Evolutionary conservation across 1,140 invertebrate genomes (phyloP).

Genomic region (Macrocentrus cingulum): DNA sequence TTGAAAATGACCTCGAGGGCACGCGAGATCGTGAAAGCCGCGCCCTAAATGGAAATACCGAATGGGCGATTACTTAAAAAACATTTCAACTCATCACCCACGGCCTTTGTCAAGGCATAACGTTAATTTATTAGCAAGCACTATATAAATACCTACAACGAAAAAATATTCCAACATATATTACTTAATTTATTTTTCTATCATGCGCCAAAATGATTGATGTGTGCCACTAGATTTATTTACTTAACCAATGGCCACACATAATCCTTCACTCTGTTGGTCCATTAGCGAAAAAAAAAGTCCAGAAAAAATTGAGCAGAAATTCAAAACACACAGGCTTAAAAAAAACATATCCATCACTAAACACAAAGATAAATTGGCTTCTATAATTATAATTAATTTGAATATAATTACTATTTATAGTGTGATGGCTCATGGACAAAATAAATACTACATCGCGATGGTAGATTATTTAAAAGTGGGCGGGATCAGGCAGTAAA

Average conservation of each 20-base stretch:
- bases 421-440: background rate
- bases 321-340: background rate
- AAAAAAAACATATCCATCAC: background rate
- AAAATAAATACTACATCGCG: background rate
- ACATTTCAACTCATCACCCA: background rate
- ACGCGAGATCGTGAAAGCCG: constrained; percentile 8
- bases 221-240: constrained; percentile 8
- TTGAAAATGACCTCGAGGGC: background rate
- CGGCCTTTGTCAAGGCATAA: no score
- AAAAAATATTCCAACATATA: constrained; percentile 1
- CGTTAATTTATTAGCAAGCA: no score
- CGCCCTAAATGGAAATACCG: constrained; percentile 6
- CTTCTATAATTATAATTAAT: constrained; percentile 17
- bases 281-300: constrained; percentile 6
- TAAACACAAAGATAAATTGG: constrained; percentile 3
- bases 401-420: background rate
- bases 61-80: background rate
- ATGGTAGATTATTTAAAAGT: background rate
- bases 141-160: no score
- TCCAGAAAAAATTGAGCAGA: background rate
- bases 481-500: background rate
- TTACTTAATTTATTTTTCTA: background rate
- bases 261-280: background rate
- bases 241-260: constrained; percentile 9
- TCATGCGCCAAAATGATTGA: constrained; percentile 2